A percentile compares a stretch with the other conserved stretches of the same genome.
Evolutionary conservation across 2,113 vertebrate genomes (phyloP).

Genomic region (Felis catus): DNA sequence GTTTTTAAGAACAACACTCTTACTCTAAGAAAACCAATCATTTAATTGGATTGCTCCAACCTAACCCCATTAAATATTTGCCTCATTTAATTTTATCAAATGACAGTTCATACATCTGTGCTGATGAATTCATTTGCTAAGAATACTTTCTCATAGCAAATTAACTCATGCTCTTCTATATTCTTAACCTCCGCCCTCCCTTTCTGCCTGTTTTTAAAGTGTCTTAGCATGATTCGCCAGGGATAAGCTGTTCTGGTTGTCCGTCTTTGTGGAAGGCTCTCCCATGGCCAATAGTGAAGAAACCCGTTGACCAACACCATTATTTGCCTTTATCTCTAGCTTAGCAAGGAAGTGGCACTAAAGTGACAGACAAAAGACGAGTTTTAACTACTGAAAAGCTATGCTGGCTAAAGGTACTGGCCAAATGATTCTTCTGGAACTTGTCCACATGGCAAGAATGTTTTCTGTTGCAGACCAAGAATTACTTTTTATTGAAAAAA

Average conservation of each 20-base stretch:
- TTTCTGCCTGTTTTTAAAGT: neutral
- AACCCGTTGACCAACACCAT: neutral
- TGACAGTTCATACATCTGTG: slow-evolving; percentile 1
- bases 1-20: slow-evolving; percentile 60
- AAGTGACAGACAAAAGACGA: neutral
- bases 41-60: slow-evolving; percentile 82
- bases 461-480: slow-evolving; percentile 36
- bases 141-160: neutral
- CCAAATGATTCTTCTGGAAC: neutral
- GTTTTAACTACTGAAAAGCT: neutral
- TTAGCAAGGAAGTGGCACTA: neutral
- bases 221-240: neutral
- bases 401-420: neutral
- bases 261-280: neutral
- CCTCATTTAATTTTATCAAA: slow-evolving; percentile 61
- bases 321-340: neutral
- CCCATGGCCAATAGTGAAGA: neutral
- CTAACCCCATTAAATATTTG: slow-evolving; percentile 79
- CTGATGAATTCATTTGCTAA: slow-evolving; percentile 30
- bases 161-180: neutral
- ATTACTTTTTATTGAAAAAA: neutral
- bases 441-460: neutral
- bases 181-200: neutral
- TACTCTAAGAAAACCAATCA: slow-evolving; percentile 80
- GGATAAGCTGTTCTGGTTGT: neutral